Evolutionary conservation across 2,113 vertebrate genomes (phyloP), one percentile per base, ranked within the genome.

Genomic region (Amblyopsis rosae): DNA sequence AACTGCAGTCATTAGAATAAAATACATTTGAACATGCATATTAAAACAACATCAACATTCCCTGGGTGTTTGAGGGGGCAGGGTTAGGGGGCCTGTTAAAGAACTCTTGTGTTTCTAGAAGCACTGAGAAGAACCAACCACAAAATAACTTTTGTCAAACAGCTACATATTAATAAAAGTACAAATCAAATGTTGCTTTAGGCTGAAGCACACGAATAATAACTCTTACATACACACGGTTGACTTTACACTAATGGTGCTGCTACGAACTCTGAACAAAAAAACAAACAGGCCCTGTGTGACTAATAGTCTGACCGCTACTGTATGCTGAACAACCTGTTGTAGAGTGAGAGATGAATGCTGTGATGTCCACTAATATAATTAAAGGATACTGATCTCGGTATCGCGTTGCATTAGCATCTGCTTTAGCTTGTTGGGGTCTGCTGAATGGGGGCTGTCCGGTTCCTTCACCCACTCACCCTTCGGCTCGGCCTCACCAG

Each of bases 371-470:
- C 50, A 62, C 15, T 35, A 59, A 12, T 3, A 45, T 16, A 12
- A 13, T 59, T 56, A 76, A 96, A 99, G 95, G 96, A 99, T 99
- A 98, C 94, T 94, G 81, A 99, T 99, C 89, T 99, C 96, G 55
- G 94, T 92, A 73, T 99, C 94, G 59, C 96, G 94, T 67, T 99
- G 96, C 47, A 81, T 88, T 4, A 99, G 83, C 82, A 93, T 85
- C 55, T 93, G 92, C 77, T 79, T 93, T 56, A 98, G 73, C 77
- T 90, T 96, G 81, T 82, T 79, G 41, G 93, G 12, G 56, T 96
- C 92, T 73, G 26, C 50, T 12, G 81, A 26, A 41, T 35, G 17
- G 53, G 60, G 67, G 33, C 77, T 70, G 3, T 75, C 62, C 68
- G 0, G 63, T 45, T 17, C 53, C 70, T 57, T 62, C 84, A 33